Evolutionary conservation across 2,888 invertebrate species (phyloP), one percentile per base, ranked within the genome.

Genomic region (Agriopis leucophaearia): DNA sequence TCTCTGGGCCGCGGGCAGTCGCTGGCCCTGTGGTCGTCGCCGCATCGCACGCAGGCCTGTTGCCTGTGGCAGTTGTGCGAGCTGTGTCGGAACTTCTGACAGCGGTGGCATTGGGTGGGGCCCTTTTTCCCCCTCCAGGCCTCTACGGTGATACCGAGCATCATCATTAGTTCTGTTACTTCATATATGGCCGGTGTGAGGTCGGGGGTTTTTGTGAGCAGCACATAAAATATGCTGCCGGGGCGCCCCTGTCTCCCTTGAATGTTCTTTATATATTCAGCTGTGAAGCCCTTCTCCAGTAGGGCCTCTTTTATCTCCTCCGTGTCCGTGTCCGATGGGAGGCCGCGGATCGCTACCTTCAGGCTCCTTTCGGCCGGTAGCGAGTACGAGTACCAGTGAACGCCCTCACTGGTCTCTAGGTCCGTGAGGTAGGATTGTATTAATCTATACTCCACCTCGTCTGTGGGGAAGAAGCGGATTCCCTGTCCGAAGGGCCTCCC

Each of bases 91-190:
- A n/a, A n/a, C n/a, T n/a, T n/a, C n/a, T n/a, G n/a, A 9, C 74
- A 73, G 8, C 74, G 44, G 58, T 76, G 77, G 35, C 74, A 76
- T 9, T 76, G 70, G 0, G 70, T 0, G 0, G 72, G 64, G 4
- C 64, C 67, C 9, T 52, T 61, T 4, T 66, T 70, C 0, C 71
- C 65, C 0, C 67, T 7, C 50, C 50, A 50, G 1, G 50, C 50
- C 10, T 50, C 50, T 0, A 45, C 1, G 2, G 6, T 6, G n/a
- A 45, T 8, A 0, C 15, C 7, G 5, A 15, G 45, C 45, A 45
- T 45, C n/a, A 15, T 45, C 1, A 45, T 5, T 0, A 45, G 45
- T 1, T 45, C 45, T 1, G 8, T 15, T 0, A 15, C 45, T 7
- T 45, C 15, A 15, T 45, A 45, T 2, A 15, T 45, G 5, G 45